Percentiles rank a stretch among this genome's conserved stretches.
These are phyloP conservation scores for Arctocebus calabarensis DNA, from an alignment of 2,797 vertebrate species.

Conservation along the genomic window DNA sequence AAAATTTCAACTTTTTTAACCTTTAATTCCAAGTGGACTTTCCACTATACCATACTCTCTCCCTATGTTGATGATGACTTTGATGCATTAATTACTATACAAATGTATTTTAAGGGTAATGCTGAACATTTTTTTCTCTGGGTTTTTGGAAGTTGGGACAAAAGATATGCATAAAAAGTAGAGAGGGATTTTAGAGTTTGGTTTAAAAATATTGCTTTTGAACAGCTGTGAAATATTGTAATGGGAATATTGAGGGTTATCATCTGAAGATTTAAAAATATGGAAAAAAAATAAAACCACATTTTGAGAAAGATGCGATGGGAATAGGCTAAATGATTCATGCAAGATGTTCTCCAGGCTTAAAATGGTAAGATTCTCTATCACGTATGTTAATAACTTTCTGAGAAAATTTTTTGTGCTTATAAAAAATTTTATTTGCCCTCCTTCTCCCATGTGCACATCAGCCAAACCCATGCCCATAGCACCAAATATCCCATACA, in stretches of 20 bases:
- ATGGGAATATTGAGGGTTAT: neutral
- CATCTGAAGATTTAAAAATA: conserved; percentile 25
- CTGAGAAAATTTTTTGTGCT: neutral
- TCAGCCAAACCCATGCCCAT: neutral
- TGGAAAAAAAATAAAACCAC: neutral
- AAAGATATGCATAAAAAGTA: neutral
- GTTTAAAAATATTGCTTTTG: neutral
- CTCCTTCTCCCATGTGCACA: neutral
- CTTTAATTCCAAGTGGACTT: neutral
- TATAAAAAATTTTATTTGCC: neutral
- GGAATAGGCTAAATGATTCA: conserved; percentile 16
- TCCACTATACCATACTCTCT: neutral
- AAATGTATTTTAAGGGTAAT: neutral
- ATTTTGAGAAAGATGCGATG: conserved; percentile 4
- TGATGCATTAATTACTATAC: neutral
- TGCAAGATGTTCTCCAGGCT: neutral
- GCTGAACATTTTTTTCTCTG: neutral
- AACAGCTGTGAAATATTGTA: neutral
- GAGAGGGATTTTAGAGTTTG: conserved; percentile 34
- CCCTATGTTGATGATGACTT: conserved; percentile 11
- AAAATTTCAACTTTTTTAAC: neutral
- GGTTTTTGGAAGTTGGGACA: neutral
- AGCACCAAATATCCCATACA: neutral
- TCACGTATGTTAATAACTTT: neutral
- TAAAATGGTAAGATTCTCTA: neutral